Evolutionary conservation across 2,888 invertebrate genomes (phyloP).

Genomic region (Adelognathus sp.): DNA sequence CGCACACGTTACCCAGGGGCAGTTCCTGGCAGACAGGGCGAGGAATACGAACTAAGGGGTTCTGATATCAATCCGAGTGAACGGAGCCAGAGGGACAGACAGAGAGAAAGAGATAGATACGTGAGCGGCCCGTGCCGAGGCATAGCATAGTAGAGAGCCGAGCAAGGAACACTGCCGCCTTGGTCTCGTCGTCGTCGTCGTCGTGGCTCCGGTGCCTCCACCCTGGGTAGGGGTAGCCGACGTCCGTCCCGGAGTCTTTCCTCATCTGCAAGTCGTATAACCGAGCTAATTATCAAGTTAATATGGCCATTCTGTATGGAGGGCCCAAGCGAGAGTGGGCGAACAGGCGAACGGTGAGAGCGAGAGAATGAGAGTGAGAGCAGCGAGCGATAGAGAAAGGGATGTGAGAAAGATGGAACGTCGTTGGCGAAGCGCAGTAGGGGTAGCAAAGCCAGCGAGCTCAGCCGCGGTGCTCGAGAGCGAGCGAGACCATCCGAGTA

Average conservation of each 20-base stretch:
- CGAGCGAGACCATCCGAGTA: slow-evolving; percentile 81
- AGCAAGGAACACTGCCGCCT: slow-evolving; percentile 78
- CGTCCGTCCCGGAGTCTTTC: slow-evolving; percentile 81
- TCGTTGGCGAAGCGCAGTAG: slow-evolving; percentile 61
- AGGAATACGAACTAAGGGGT: slow-evolving; percentile 80
- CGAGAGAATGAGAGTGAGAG: slow-evolving; percentile 63
- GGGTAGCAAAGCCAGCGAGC: slow-evolving; percentile 63
- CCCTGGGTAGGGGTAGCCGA: slow-evolving; percentile 81
- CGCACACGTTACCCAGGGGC: slow-evolving; percentile 50
- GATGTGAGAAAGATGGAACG: slow-evolving; percentile 41
- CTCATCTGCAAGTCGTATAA: slow-evolving; percentile 96
- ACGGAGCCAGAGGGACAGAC: slow-evolving; percentile 69
- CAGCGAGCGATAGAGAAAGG: slow-evolving; percentile 42
- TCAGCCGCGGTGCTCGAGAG: slow-evolving; percentile 65
- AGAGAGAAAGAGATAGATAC: too few species aligned
- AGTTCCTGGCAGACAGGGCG: slow-evolving; percentile 80
- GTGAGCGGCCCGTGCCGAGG: slow-evolving; percentile 70
- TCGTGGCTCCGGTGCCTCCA: slow-evolving; percentile 67
- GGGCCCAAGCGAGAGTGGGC: slow-evolving; percentile 82
- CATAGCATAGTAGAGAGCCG: slow-evolving; percentile 78
- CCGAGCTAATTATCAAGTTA: slow-evolving; percentile 95
- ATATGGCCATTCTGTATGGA: slow-evolving; percentile 90
- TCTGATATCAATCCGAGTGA: slow-evolving; percentile 78
- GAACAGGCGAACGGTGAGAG: slow-evolving; percentile 62
- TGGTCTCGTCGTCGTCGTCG: slow-evolving; percentile 56